Evolutionary conservation across 2,797 vertebrate species (phyloP).

Genomic region (Borostomias antarcticus): DNA sequence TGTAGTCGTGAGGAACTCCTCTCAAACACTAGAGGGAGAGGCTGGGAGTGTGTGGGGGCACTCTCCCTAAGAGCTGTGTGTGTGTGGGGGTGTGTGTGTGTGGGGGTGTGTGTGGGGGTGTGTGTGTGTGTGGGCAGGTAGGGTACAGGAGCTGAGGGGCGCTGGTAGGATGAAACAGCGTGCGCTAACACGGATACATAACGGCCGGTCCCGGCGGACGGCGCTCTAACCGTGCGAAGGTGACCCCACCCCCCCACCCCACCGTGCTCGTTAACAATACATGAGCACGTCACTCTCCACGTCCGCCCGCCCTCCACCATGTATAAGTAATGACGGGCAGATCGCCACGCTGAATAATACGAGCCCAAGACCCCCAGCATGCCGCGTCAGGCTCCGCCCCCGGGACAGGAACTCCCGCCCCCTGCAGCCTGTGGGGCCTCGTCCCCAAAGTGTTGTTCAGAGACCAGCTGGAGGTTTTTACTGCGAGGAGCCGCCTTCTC

Average conservation of each 20-base stretch:
- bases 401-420: too few species aligned
- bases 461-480: too few species aligned
- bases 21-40: constrained; percentile 14
- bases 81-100: constrained; percentile 7
- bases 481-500: neutral
- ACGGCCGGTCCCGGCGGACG: constrained; percentile 33
- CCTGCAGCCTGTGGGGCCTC: too few species aligned
- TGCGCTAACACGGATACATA: constrained; percentile 40
- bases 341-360: constrained; percentile 50
- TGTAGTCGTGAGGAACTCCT: too few species aligned
- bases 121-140: constrained; percentile 52
- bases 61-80: too few species aligned
- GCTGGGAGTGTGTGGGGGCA: too few species aligned
- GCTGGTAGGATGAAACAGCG: constrained; percentile 46
- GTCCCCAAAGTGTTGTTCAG: too few species aligned
- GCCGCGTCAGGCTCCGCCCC: too few species aligned
- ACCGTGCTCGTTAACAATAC: constrained; percentile 41
- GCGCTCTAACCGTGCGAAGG: constrained; percentile 35
- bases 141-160: constrained; percentile 9
- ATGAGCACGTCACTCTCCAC: constrained; percentile 45
- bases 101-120: neutral
- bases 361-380: too few species aligned
- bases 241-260: constrained; percentile 12
- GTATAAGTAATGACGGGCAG: constrained; percentile 51
- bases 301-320: constrained; percentile 26